Conservation (phyloP, 2,113 vertebrate genomes). For the Holacanthus passer region DNA sequence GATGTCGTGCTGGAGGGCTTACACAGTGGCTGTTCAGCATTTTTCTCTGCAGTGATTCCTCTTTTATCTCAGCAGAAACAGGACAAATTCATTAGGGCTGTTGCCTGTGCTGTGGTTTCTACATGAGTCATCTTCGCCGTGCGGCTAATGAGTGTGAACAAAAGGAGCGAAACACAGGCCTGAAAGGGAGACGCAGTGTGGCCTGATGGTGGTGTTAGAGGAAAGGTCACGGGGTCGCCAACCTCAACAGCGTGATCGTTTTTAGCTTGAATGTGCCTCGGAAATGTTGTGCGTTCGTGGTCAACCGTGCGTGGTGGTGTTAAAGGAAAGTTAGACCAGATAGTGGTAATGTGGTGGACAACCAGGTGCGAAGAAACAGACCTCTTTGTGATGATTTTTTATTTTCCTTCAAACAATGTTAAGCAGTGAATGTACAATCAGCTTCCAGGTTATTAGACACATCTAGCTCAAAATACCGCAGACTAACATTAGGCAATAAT, state of each 20-base stretch:
- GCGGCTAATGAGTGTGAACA: constrained; percentile 38
- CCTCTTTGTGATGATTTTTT: too few relatives aligned
- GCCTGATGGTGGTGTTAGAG: not conserved
- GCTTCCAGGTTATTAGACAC: too few relatives aligned
- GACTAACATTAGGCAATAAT: too few relatives aligned
- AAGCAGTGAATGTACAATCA: too few relatives aligned
- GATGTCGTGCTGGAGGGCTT: constrained; percentile 56
- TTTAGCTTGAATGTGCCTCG: not conserved
- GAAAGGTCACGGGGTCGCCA: not conserved
- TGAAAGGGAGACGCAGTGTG: not conserved
- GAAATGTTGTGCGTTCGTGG: not conserved
- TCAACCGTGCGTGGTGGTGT: not conserved
- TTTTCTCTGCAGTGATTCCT: constrained; percentile 57
- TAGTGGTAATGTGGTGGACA: too few relatives aligned
- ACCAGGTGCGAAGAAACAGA: too few relatives aligned
- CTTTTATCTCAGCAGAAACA: constrained; percentile 64
- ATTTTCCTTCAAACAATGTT: too few relatives aligned
- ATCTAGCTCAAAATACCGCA: too few relatives aligned
- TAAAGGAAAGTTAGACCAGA: not conserved
- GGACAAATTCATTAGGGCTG: constrained; percentile 55
- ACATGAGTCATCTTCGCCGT: constrained; percentile 2
- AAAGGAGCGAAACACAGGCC: not conserved
- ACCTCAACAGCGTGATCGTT: not conserved
- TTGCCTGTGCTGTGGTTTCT: constrained; percentile 40
- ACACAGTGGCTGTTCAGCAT: constrained; percentile 61